Conservation (phyloP, 2,888 invertebrate species). For the Papilio elwesi region DNA sequence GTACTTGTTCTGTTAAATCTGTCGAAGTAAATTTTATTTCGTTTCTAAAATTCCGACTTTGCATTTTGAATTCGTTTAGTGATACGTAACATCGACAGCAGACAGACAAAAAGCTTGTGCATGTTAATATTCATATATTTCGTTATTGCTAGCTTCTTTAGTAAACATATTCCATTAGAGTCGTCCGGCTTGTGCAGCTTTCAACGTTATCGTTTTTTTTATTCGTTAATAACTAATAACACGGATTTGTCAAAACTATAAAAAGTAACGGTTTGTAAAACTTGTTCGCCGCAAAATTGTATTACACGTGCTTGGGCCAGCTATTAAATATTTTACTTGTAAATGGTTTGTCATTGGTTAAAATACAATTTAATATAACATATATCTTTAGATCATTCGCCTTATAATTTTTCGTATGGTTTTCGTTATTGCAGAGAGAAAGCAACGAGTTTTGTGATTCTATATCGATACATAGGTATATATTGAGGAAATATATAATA, state of each 20-base stretch:
- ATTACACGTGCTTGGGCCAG: conserved; percentile 1
- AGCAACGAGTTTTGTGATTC: too few species aligned
- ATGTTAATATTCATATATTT: conserved; percentile 8
- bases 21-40: too few species aligned
- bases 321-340: background rate
- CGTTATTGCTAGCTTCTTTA: background rate
- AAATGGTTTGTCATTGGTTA: too few species aligned
- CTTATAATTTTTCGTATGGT: too few species aligned
- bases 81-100: too few species aligned
- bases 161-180: background rate
- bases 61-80: too few species aligned
- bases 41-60: too few species aligned
- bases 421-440: too few species aligned
- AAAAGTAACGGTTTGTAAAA: conserved; percentile 31
- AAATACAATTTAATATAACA: background rate
- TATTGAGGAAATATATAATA: too few species aligned
- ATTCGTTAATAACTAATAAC: conserved; percentile 8
- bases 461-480: too few species aligned
- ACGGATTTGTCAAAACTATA: conserved; percentile 23
- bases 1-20: too few species aligned
- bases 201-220: background rate
- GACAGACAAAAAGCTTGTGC: too few species aligned
- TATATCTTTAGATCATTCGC: background rate
- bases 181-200: conserved; percentile 13
- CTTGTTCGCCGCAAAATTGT: conserved; percentile 21